Base-by-base conservation (phyloP, 37 sponge, comb jelly and placozoan genomes). In the Petrosia ficiformis region DNA sequence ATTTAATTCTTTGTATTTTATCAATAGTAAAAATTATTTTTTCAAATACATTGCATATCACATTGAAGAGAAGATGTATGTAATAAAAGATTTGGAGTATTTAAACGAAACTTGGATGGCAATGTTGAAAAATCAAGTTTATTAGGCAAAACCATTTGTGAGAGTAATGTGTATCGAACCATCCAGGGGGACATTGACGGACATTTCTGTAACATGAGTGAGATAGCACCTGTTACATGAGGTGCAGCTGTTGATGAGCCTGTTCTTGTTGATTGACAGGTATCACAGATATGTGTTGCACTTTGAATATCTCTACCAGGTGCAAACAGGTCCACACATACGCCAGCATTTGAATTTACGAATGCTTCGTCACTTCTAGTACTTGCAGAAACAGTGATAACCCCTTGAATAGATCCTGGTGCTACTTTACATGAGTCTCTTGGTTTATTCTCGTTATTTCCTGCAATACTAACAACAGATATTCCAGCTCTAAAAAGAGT, bases 231-330 rank as follows among this genome's bases (percentile, higher is more conserved):
- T 26, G 77, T 71, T 30, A 90, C 90, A 65, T 71, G 73, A 38
- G 90, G 90, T 1, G 78, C 90, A 57, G 90, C 90, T 41, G 80
- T 61, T 11, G 90, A 90, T n/a, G 78, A 78, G 0, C 86, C 86
- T 40, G 59, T 67, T 41, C 36, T 44, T 21, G 48, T 30, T 11
- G 42, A 66, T 14, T 24, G 3, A 31, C 76, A 75, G 44, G 67
- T 44, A 25, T 84, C 59, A 36, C 78, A 73, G 6, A 0, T 24
- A 5, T 1, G 24, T 3, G 58, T 11, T 21, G 80, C 65, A 65
- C 80, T 86, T 0, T 24, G 42, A 16, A 90, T 80, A 3, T 36
- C 39, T 32, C 58, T 36, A 22, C 90, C 90, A 4, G 90, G 90
- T 30, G 90, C 90, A 65, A 72, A 77, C 29, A 90, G 59, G 36